phyloP scores from a whole-genome alignment of 1,140 invertebrate species.

The Apis dorsata region DNA sequence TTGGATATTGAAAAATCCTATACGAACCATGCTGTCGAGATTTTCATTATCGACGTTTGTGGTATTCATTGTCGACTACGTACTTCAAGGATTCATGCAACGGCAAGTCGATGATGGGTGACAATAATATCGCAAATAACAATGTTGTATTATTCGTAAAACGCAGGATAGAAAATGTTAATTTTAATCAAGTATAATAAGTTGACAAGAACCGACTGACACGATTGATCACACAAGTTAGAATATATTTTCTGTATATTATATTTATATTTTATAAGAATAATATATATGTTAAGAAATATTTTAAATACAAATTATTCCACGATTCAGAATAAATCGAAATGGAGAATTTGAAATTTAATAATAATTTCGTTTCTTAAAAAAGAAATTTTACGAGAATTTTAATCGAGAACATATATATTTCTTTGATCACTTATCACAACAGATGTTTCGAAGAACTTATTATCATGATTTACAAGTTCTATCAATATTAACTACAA shows the following conservation, averaged over 20 bases:
- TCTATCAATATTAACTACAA: neutral
- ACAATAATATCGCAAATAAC: slow-evolving; percentile 25
- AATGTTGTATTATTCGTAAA: slow-evolving; percentile 31
- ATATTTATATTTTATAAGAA: no score
- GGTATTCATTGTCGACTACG: slow-evolving; percentile 10
- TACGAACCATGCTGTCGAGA: slow-evolving; percentile 37
- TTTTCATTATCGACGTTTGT: slow-evolving; percentile 29
- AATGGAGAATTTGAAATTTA: neutral
- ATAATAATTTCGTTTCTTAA: neutral
- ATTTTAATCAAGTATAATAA: neutral
- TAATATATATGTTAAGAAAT: neutral
- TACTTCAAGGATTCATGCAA: slow-evolving; percentile 36
- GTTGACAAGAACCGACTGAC: neutral
- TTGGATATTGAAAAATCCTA: slow-evolving; percentile 57
- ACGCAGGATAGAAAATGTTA: neutral
- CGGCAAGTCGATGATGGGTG: neutral
- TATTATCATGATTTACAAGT: neutral
- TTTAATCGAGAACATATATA: slow-evolving; percentile 1
- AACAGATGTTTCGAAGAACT: neutral
- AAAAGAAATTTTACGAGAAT: neutral
- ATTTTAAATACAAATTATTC: neutral
- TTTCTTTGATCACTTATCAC: neutral
- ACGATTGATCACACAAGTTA: no score
- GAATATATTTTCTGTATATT: no score
- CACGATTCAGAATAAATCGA: neutral